Conservation (phyloP, 1,140 invertebrate genomes). For the Eupeodes corollae region DNA sequence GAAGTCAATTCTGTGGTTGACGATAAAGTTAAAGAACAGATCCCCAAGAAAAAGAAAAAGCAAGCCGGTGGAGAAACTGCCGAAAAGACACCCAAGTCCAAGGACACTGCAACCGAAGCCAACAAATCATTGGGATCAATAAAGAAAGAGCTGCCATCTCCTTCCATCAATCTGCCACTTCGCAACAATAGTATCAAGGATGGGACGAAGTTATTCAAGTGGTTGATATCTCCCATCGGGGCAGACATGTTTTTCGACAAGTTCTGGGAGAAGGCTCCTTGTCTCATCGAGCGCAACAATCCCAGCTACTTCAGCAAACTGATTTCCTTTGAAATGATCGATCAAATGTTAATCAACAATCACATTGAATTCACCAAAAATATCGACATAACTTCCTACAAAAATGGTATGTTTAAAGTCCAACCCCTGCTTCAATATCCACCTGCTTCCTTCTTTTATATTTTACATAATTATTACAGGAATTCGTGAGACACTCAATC, state of each 20-base stretch:
- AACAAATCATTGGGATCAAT: background rate
- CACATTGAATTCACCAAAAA: constrained; percentile 73
- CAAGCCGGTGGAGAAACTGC: too few species aligned
- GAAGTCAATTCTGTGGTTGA: too few species aligned
- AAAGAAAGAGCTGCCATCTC: constrained; percentile 7
- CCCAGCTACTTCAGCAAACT: constrained; percentile 58
- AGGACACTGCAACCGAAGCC: background rate
- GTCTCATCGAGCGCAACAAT: constrained; percentile 58
- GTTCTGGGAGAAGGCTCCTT: constrained; percentile 71
- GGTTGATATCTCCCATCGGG: constrained; percentile 56
- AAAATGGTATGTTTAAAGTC: constrained; percentile 47
- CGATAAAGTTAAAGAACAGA: too few species aligned
- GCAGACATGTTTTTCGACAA: constrained; percentile 51
- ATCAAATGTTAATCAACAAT: constrained; percentile 63
- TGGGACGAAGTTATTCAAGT: constrained; percentile 51
- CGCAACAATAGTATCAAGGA: constrained; percentile 41
- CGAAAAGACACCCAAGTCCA: background rate
- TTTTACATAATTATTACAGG: constrained; percentile 16
- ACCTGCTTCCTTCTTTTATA: too few species aligned
- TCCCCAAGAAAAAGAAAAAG: too few species aligned
- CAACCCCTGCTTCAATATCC: too few species aligned
- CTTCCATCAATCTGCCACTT: constrained; percentile 1
- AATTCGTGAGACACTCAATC: constrained; percentile 74
- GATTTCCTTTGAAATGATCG: constrained; percentile 63
- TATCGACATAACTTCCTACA: constrained; percentile 81